Percentiles rank a stretch among this genome's conserved stretches.
These are phyloP conservation scores for Drosophila truncata DNA, from an alignment of 1,140 invertebrate genomes.

Conservation along the genomic window DNA sequence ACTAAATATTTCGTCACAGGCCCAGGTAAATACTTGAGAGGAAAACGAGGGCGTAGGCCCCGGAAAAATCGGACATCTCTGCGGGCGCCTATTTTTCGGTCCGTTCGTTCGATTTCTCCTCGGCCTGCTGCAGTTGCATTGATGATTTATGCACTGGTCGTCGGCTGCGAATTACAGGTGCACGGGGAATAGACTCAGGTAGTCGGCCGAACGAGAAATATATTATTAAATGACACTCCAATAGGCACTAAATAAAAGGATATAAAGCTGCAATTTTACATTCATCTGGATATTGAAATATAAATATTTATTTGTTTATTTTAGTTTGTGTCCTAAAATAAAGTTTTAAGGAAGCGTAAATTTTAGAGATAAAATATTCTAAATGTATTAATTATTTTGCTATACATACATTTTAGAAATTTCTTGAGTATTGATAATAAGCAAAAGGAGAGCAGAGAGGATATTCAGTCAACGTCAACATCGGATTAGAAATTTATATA, in stretches of 20 bases:
- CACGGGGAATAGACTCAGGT: constrained; percentile 44
- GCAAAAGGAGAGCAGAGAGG: too few species aligned
- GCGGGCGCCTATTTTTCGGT: constrained; percentile 79
- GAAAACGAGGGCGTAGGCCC: constrained; percentile 63
- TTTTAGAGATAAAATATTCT: too few species aligned
- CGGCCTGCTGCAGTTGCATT: constrained; percentile 58
- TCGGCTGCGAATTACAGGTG: constrained; percentile 61
- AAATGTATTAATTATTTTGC: too few species aligned
- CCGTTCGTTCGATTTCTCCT: constrained; percentile 52
- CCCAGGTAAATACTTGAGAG: constrained; percentile 35
- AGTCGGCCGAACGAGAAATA: constrained; percentile 20
- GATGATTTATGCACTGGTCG: constrained; percentile 70
- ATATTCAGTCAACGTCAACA: too few species aligned
- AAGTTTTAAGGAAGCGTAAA: too few species aligned
- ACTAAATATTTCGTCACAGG: constrained; percentile 84
- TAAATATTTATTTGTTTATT: not conserved
- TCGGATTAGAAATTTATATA: too few species aligned
- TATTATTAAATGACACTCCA: constrained; percentile 27
- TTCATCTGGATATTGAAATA: not conserved
- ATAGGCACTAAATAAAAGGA: constrained; percentile 13
- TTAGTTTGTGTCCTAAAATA: not conserved
- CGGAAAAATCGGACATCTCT: constrained; percentile 48
- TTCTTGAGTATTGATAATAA: too few species aligned
- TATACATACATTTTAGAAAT: too few species aligned
- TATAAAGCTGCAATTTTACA: not conserved